Evolutionary conservation across 2,888 invertebrate genomes (phyloP), one percentile per base, ranked within the genome.

Genomic region (Drosophila mettleri): DNA sequence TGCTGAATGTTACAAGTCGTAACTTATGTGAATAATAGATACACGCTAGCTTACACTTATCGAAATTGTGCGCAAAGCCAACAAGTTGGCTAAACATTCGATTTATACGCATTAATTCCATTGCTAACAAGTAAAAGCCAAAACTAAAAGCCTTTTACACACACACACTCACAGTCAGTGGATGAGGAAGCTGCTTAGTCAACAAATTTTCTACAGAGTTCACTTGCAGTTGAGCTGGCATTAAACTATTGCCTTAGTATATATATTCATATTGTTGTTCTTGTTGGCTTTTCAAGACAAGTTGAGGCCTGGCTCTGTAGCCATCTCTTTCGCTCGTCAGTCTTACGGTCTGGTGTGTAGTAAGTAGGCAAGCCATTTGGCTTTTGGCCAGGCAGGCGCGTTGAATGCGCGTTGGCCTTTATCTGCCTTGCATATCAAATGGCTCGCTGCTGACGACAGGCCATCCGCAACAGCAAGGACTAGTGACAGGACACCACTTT

Each of bases 361-460:
- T 29, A 46, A 36, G 46, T 51, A 55, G 71, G 58, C 58, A 71
- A 71, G 78, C 27, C 69, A 60, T 76, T 83, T 78, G 62, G 71
- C 60, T 48, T 58, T 24, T 58, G 69, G 68, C 86, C 69, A 74
- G 41, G 58, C 74, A 64, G 58, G 51, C 72, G 58, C 53, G 60
- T 38, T 70, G 78, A 78, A 74, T 74, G 69, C 83, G 78, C 88
- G 86, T 57, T 83, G 86, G 71, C 86, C 83, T 88, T 83, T 83
- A 83, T 83, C 83, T 80, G 83, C 84, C 87, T 72, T 88, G 88
- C 84, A 84, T 88, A 84, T 84, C 88, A 88, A 84, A 88, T 88
- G 79, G 59, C 14, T 9, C 31, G 51, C 49, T 61, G 61, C 58
- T 70, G 65, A 65, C 70, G 70, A 76, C 68, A 62, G 54, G 46